A percentile compares a stretch with the other conserved stretches of the same genome.
These are phyloP conservation scores for Goniozus legneri DNA, from an alignment of 1,140 invertebrate genomes.

Conservation along the genomic window DNA sequence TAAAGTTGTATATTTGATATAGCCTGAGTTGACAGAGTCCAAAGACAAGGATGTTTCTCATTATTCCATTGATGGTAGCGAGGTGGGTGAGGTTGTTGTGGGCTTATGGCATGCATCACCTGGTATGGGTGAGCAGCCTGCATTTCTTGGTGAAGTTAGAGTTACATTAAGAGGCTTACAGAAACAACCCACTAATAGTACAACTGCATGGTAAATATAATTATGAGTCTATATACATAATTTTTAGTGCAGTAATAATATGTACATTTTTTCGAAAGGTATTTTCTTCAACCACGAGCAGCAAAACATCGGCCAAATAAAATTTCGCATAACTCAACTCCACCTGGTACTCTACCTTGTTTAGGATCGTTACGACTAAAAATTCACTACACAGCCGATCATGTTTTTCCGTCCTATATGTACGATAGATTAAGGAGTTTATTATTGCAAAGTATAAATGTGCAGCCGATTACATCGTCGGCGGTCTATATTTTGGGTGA, in stretches of 20 bases:
- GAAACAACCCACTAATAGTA: slow-evolving; percentile 58
- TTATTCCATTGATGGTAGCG: slow-evolving; percentile 55
- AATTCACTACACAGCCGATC: slow-evolving; percentile 83
- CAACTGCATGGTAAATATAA: slow-evolving; percentile 59
- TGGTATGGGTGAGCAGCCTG: slow-evolving; percentile 67
- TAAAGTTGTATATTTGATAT: slow-evolving; percentile 7
- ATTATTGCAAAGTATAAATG: slow-evolving; percentile 69
- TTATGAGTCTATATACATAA: neutral
- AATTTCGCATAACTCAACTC: slow-evolving; percentile 63
- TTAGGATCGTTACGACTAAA: slow-evolving; percentile 80
- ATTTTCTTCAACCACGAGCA: slow-evolving; percentile 76
- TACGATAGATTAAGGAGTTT: slow-evolving; percentile 75
- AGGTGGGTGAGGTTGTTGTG: slow-evolving; percentile 71
- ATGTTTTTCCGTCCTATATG: slow-evolving; percentile 77
- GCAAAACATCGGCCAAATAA: slow-evolving; percentile 59
- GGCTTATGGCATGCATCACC: slow-evolving; percentile 82
- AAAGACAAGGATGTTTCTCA: slow-evolving; percentile 50
- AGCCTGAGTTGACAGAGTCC: slow-evolving; percentile 43
- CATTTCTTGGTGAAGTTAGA: slow-evolving; percentile 83
- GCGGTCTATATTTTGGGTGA: slow-evolving; percentile 84
- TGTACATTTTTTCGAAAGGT: slow-evolving; percentile 58
- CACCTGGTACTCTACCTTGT: slow-evolving; percentile 64
- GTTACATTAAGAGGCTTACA: slow-evolving; percentile 69
- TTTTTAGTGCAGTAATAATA: neutral
- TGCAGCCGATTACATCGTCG: slow-evolving; percentile 79